These are phyloP conservation scores for Lamellibrachia columna DNA, from an alignment of 2,888 invertebrate genomes.

Conservation along the genomic window DNA sequence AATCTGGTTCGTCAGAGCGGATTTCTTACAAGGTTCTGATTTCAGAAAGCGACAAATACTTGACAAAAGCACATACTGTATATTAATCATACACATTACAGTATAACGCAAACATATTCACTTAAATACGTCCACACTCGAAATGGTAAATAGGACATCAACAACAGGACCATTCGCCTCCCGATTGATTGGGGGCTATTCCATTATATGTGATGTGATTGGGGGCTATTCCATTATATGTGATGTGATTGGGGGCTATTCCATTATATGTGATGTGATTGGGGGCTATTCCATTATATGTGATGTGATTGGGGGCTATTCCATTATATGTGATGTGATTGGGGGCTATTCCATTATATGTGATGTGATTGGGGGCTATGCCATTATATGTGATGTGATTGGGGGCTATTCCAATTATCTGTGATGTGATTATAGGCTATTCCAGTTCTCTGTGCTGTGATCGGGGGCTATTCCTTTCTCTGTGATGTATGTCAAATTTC, in stretches of 20 bases:
- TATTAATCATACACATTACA: neutral
- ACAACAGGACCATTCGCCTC: neutral
- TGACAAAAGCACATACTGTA: neutral
- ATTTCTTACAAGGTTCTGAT: neutral
- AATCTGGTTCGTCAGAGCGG: neutral
- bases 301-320: too few relatives aligned
- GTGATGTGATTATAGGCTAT: too few relatives aligned
- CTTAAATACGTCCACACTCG: neutral
- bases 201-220: neutral
- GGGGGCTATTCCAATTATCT: too few relatives aligned
- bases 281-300: too few relatives aligned
- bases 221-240: neutral
- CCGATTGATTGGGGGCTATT: neutral
- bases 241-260: too few relatives aligned
- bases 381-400: too few relatives aligned
- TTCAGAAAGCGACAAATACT: neutral
- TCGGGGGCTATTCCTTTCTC: neutral
- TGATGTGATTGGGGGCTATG: too few relatives aligned
- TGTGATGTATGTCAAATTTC: too few relatives aligned
- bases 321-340: neutral
- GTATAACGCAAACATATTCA: neutral
- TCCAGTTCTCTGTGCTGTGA: too few relatives aligned
- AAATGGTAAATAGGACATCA: neutral
- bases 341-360: neutral
- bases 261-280: too few relatives aligned